These are phyloP conservation scores for Apogon talboti DNA, from an alignment of 2,797 vertebrate genomes.

Conservation along the genomic window DNA sequence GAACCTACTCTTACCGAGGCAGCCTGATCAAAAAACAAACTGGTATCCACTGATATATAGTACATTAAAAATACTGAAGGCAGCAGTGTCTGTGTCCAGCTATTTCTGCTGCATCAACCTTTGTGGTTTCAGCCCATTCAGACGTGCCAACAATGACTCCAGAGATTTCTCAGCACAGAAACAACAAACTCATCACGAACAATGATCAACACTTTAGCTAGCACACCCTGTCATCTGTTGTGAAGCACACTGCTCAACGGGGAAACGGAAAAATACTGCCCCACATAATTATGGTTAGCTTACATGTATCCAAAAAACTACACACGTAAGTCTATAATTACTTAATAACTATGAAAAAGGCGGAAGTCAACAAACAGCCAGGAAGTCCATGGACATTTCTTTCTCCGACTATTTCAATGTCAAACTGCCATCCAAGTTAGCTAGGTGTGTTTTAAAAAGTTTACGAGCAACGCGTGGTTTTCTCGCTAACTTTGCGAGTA, in stretches of 20 bases:
- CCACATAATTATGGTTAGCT: neutral
- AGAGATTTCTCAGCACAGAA: slow-evolving; percentile 67
- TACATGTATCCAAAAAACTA: neutral
- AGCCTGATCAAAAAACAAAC: slow-evolving; percentile 6
- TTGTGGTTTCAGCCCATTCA: slow-evolving; percentile 64
- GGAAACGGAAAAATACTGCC: neutral
- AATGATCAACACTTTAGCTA: slow-evolving; percentile 1
- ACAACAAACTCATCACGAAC: slow-evolving; percentile 40
- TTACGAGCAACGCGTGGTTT: slow-evolving; percentile 1
- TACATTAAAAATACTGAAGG: slow-evolving; percentile 34
- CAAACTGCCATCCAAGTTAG: neutral
- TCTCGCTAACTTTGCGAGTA: slow-evolving; percentile 51
- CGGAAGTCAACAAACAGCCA: neutral
- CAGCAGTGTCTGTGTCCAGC: slow-evolving; percentile 52
- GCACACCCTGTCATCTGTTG: slow-evolving; percentile 20
- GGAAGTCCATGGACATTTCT: fast-evolving
- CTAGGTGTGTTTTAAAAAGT: slow-evolving; percentile 3
- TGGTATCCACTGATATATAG: slow-evolving; percentile 36
- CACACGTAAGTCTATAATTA: neutral
- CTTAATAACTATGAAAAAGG: neutral
- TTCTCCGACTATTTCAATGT: neutral
- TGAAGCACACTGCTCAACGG: neutral
- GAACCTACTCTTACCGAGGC: slow-evolving; percentile 13
- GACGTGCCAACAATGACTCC: slow-evolving; percentile 59
- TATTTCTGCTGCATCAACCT: slow-evolving; percentile 64